Conservation (phyloP, 1,140 invertebrate species). For the Diplogasteroides magnus region DNA sequence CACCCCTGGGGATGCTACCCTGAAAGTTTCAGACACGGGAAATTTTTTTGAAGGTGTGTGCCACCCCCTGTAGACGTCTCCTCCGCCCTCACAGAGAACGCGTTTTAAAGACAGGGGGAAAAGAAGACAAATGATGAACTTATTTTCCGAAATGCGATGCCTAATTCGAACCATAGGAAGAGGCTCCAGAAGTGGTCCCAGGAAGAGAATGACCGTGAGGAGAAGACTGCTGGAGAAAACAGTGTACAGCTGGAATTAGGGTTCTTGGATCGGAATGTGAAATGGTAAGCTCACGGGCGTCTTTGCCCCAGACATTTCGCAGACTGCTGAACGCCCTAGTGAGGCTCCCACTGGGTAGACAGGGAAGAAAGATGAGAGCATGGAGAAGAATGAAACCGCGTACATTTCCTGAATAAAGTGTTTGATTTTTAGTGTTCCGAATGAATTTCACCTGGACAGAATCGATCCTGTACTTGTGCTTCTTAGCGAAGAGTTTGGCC, state of each 20-base stretch:
- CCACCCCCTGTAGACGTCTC: too few relatives aligned
- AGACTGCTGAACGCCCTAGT: constrained; percentile 54
- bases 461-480: constrained; percentile 62
- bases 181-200: constrained; percentile 59
- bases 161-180: constrained; percentile 60
- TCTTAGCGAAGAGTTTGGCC: constrained; percentile 62
- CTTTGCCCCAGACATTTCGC: constrained; percentile 52
- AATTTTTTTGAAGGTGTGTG: too few relatives aligned
- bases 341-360: constrained; percentile 62
- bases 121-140: too few relatives aligned
- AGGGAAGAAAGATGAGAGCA: constrained; percentile 60
- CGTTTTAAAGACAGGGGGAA: too few relatives aligned
- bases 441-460: constrained; percentile 62
- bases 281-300: too few relatives aligned
- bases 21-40: too few relatives aligned
- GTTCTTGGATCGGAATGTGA: too few relatives aligned
- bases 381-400: constrained; percentile 60
- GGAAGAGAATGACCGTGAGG: constrained; percentile 60
- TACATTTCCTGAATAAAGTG: constrained; percentile 60
- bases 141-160: too few relatives aligned
- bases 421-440: too few relatives aligned
- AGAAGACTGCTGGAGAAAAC: constrained; percentile 52
- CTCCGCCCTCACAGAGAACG: too few relatives aligned
- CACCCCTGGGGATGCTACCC: too few relatives aligned
- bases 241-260: constrained; percentile 46